These are phyloP conservation scores for Pentalonia nigronervosa DNA, from an alignment of 1,140 invertebrate genomes.

Conservation along the genomic window DNA sequence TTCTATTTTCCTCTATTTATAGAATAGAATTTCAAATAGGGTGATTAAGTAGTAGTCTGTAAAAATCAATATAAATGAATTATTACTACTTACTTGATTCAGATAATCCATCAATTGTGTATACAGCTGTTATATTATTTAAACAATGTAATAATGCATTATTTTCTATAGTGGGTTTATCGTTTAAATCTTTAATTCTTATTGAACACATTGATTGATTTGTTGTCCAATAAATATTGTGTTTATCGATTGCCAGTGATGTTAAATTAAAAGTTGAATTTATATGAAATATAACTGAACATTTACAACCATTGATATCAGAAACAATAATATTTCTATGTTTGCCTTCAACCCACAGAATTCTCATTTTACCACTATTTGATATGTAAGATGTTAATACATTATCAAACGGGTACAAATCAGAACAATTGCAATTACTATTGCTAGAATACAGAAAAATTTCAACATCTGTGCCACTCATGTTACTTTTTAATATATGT, in stretches of 20 bases:
- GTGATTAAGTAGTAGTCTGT: neutral
- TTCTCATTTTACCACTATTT: slow-evolving; percentile 67
- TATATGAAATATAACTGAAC: slow-evolving; percentile 62
- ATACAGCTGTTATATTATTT: slow-evolving; percentile 43
- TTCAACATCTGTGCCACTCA: slow-evolving; percentile 68
- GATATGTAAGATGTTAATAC: slow-evolving; percentile 74
- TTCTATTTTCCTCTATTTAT: neutral
- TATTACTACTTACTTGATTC: slow-evolving; percentile 32
- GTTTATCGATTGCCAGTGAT: slow-evolving; percentile 72
- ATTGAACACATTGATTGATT: slow-evolving; percentile 24
- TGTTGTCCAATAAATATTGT: slow-evolving; percentile 74
- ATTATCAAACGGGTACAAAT: slow-evolving; percentile 69
- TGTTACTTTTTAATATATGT: slow-evolving; percentile 70
- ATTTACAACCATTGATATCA: slow-evolving; percentile 75
- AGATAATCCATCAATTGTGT: slow-evolving; percentile 24
- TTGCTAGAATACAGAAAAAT: slow-evolving; percentile 68
- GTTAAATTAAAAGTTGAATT: slow-evolving; percentile 67
- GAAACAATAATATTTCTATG: slow-evolving; percentile 70
- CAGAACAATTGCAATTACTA: slow-evolving; percentile 68
- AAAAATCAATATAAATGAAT: neutral
- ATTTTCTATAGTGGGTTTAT: slow-evolving; percentile 14
- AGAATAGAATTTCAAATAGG: neutral
- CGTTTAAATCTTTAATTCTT: slow-evolving; percentile 20
- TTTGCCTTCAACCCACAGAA: slow-evolving; percentile 73
- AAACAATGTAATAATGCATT: neutral